Percentiles rank a stretch among this genome's conserved stretches.
Conservation (phyloP, 2,797 vertebrate species). For the Oophaga sylvatica region DNA sequence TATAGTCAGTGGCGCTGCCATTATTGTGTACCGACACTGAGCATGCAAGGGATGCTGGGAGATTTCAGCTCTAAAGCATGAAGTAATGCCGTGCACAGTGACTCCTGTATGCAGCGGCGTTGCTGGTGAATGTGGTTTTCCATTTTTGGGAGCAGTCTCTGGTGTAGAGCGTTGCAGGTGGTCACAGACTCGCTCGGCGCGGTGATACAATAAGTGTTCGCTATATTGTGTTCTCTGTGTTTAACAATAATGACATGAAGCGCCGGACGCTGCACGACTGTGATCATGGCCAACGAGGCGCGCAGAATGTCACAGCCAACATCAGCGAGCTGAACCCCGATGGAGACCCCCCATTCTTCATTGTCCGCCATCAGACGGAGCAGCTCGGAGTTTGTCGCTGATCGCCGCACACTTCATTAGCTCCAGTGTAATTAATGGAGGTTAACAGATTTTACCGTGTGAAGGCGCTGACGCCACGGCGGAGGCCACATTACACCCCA, state of each 20-base stretch:
- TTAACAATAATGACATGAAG: neutral
- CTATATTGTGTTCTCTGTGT: neutral
- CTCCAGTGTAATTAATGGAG: constrained; percentile 60
- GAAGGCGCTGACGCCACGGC: constrained; percentile 46
- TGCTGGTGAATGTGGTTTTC: too few relatives aligned
- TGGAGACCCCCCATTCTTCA: neutral
- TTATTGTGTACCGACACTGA: too few relatives aligned
- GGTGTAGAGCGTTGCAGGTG: neutral
- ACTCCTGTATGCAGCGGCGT: too few relatives aligned
- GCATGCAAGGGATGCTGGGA: too few relatives aligned
- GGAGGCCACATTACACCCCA: constrained; percentile 11
- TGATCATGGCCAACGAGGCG: constrained; percentile 8
- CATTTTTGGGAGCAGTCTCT: neutral
- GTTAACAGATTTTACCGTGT: constrained; percentile 54
- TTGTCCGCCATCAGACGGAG: constrained; percentile 20
- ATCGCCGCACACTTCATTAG: constrained; percentile 58
- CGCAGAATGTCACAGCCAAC: neutral
- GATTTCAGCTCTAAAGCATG: too few relatives aligned
- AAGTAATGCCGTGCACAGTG: too few relatives aligned
- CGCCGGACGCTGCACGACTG: neutral
- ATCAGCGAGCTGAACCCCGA: neutral
- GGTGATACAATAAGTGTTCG: too few relatives aligned
- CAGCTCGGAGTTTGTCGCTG: neutral
- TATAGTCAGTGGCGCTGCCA: too few relatives aligned
- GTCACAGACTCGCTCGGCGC: neutral